Base-by-base conservation (phyloP, 2,888 invertebrate genomes). In the Stenurella melanura region DNA sequence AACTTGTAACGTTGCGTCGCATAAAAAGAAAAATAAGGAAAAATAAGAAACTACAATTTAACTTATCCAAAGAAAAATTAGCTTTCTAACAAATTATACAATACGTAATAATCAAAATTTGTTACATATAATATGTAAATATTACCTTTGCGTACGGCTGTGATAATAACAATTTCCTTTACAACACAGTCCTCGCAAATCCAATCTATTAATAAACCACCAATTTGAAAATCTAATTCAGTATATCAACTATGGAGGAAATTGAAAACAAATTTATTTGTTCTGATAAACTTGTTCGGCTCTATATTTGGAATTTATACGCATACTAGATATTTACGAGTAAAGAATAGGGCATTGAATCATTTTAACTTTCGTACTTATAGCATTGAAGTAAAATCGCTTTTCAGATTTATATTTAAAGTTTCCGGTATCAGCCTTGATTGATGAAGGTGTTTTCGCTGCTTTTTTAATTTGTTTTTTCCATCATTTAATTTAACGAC, bases 241-340 rank as follows among this genome's bases (percentile, higher is more conserved):
- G 10, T 50, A 63, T 69, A 74, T 74, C 74, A 34, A 50, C 67
- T 30, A 63, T 50, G 15, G 56, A 70, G 78, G 73, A 78, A 74
- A 78, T 78, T 78, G 78, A 75, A 78, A 78, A 75, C 69, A 78
- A 75, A 75, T 78, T 75, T 78, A 76, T 78, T 75, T 76, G 78
- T 78, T 70, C 75, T 64, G 78, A 78, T 78, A 78, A 75, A 76
- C 75, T 69, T 30, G 77, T 56, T 21, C 17, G 42, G 61, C 72
- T 54, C 61, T 54, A 72, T 63, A 50, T 63, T 54, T 17, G 72
- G 54, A 63, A 72, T 72, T 50, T 72, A 72, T 54, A 72, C 72
- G 26, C 63, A 30, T 63, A 17, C 58, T 11, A 26, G 63, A 63
- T 72, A 72, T 58, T 57, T 69, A 69, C 34, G 11, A 17, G 58